These are phyloP conservation scores for Zygogramma bicolorata DNA, from an alignment of 2,888 invertebrate species.

Conservation along the genomic window DNA sequence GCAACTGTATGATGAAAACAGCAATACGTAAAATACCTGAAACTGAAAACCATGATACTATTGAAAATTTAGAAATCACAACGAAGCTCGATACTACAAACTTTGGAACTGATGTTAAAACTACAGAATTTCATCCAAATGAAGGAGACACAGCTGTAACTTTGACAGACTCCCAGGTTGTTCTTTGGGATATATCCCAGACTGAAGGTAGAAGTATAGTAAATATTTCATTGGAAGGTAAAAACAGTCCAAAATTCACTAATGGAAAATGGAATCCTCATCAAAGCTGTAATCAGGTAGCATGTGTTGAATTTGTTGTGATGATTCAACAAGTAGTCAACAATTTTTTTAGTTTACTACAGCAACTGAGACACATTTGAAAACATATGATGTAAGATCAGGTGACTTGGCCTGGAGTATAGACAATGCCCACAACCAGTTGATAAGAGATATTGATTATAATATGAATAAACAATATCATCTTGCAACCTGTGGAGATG, in stretches of 20 bases:
- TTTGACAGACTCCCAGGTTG: slow-evolving; percentile 81
- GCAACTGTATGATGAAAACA: slow-evolving; percentile 73
- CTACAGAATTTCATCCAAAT: slow-evolving; percentile 89
- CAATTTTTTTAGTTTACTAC: slow-evolving; percentile 77
- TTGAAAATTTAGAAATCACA: slow-evolving; percentile 67
- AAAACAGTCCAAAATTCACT: slow-evolving; percentile 83
- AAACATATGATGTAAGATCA: slow-evolving; percentile 88
- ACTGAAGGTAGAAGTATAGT: slow-evolving; percentile 64
- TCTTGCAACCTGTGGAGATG: slow-evolving; percentile 94
- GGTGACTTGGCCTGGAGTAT: slow-evolving; percentile 85
- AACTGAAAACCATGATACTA: slow-evolving; percentile 67
- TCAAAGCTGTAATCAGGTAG: slow-evolving; percentile 82
- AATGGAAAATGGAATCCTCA: slow-evolving; percentile 97
- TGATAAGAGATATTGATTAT: slow-evolving; percentile 92
- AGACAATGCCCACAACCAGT: slow-evolving; percentile 86
- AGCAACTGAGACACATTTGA: slow-evolving; percentile 86
- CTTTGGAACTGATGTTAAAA: slow-evolving; percentile 79
- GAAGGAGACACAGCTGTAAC: slow-evolving; percentile 79
- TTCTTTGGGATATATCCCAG: slow-evolving; percentile 80
- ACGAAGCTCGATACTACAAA: slow-evolving; percentile 67
- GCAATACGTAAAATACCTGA: slow-evolving; percentile 73
- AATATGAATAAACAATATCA: slow-evolving; percentile 98
- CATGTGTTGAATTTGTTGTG: not conserved
- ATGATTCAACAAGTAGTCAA: not conserved
- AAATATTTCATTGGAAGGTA: slow-evolving; percentile 70